Percentiles rank a stretch among this genome's conserved stretches.
Evolutionary conservation across 1,140 invertebrate genomes (phyloP).

Genomic region (Drosophila oshimai): DNA sequence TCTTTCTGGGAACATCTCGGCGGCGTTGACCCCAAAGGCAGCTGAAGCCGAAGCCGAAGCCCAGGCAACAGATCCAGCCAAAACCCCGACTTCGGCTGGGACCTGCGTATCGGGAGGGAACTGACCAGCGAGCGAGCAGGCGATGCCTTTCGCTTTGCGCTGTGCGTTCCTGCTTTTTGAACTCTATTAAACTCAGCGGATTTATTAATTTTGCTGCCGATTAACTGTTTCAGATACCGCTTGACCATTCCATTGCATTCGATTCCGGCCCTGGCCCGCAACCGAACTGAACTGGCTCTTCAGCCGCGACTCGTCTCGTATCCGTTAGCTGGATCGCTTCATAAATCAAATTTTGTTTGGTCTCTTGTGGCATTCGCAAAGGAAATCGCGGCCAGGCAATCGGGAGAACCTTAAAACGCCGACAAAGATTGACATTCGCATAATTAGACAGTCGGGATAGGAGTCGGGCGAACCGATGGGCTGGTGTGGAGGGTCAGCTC

Average conservation of each 20-base stretch:
- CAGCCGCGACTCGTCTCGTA: conserved; percentile 25
- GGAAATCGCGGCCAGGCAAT: conserved; percentile 39
- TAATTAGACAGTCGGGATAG: conserved; percentile 36
- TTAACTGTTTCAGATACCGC: conserved; percentile 76
- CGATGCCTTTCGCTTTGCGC: conserved; percentile 31
- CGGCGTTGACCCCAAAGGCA: conserved; percentile 76
- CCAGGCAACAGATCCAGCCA: conserved; percentile 48
- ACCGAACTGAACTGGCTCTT: conserved; percentile 5
- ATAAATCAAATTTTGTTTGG: conserved; percentile 67
- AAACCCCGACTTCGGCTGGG: conserved; percentile 17
- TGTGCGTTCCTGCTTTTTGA: conserved; percentile 63
- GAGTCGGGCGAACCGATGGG: neutral
- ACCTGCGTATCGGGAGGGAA: conserved; percentile 48
- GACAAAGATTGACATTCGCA: conserved; percentile 51
- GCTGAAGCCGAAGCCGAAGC: neutral
- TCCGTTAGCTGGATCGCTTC: conserved; percentile 65
- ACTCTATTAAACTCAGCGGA: conserved; percentile 79
- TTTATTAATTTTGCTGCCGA: conserved; percentile 80
- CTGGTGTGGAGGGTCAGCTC: neutral
- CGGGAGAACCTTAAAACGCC: conserved; percentile 27
- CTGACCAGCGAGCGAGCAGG: conserved; percentile 31
- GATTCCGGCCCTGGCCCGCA: conserved; percentile 8
- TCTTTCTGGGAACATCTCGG: conserved; percentile 81
- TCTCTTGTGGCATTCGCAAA: conserved; percentile 33
- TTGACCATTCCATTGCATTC: conserved; percentile 50